Percentiles rank a stretch among this genome's conserved stretches.
phyloP scores from a whole-genome alignment of 1,140 invertebrate species.

The Meloidogyne floridensis region DNA sequence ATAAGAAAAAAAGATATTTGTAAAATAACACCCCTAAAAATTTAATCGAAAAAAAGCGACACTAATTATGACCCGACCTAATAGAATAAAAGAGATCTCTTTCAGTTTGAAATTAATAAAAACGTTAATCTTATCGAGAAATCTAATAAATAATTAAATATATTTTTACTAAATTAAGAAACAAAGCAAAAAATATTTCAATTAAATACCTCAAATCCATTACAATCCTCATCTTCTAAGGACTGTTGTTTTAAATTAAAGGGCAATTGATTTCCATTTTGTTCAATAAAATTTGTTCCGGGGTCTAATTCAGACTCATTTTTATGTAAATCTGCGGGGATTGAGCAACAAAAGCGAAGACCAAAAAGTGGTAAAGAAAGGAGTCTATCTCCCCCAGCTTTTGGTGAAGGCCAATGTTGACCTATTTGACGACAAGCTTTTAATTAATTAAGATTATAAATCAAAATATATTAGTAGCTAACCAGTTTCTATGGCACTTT shows the following conservation, averaged over 20 bases:
- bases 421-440: constrained; percentile 79
- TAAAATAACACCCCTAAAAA: too few relatives aligned
- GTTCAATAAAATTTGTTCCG: not conserved
- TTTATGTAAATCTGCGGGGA: not conserved
- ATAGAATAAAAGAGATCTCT: too few relatives aligned
- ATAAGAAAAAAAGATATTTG: too few relatives aligned
- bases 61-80: too few relatives aligned
- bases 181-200: not conserved
- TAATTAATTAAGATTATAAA: not conserved
- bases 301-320: not conserved
- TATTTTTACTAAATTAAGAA: not conserved
- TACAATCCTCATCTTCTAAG: not conserved
- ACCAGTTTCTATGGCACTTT: constrained; percentile 79
- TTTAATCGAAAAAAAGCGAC: too few relatives aligned
- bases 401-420: constrained; percentile 80
- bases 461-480: constrained; percentile 11
- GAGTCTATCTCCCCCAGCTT: constrained; percentile 72
- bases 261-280: not conserved
- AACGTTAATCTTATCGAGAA: too few relatives aligned
- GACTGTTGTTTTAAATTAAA: not conserved
- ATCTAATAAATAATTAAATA: too few relatives aligned
- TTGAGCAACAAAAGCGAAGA: constrained; percentile 19
- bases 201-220: not conserved
- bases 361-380: constrained; percentile 26
- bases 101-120: too few relatives aligned